A percentile compares a stretch with the other conserved stretches of the same genome.
Conservation (phyloP, 1,140 invertebrate species). For the Drosophila pachea region DNA sequence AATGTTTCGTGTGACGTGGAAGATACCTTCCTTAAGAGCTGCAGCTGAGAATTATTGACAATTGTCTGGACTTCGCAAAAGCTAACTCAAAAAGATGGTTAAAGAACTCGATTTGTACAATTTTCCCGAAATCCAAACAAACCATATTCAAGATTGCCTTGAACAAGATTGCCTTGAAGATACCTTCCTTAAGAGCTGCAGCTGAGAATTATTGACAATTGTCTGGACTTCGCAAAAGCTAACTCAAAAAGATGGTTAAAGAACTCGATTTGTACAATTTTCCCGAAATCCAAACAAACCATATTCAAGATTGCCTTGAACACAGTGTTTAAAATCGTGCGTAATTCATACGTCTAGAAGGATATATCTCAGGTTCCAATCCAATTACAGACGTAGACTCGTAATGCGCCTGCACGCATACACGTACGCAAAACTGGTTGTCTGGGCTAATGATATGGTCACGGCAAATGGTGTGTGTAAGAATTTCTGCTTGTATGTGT, state of each 20-base stretch:
- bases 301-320: too few species aligned
- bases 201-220: slow-evolving; percentile 17
- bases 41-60: slow-evolving; percentile 18
- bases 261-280: too few species aligned
- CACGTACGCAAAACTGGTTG: neutral
- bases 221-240: slow-evolving; percentile 1
- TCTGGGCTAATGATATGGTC: neutral
- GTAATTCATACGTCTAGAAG: neutral
- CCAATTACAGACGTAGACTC: neutral
- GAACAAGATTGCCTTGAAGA: too few species aligned
- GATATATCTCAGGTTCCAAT: neutral
- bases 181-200: slow-evolving; percentile 22
- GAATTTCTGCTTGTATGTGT: slow-evolving; percentile 11
- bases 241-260: too few species aligned
- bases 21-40: slow-evolving; percentile 18
- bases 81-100: too few species aligned
- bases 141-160: too few species aligned
- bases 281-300: too few species aligned
- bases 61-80: slow-evolving; percentile 4
- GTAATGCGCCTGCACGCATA: neutral
- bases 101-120: too few species aligned
- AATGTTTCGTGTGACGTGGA: slow-evolving; percentile 33
- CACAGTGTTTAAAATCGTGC: too few species aligned
- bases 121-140: too few species aligned
- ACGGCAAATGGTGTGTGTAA: neutral